phyloP scores from a whole-genome alignment of 2,888 invertebrate species.

The Ischnura elegans region DNA sequence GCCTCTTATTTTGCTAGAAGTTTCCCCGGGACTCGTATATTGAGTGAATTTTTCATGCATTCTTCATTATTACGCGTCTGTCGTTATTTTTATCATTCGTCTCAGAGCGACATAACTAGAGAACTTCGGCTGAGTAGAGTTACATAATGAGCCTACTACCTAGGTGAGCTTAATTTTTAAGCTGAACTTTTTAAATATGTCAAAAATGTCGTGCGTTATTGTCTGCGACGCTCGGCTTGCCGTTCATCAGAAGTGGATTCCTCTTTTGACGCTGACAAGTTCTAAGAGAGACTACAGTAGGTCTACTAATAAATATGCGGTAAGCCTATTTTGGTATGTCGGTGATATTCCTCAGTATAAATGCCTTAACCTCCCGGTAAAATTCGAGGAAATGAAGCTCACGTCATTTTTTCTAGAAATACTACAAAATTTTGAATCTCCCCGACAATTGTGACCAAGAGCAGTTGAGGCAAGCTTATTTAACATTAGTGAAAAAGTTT shows the following conservation, averaged over 20 bases:
- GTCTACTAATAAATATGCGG: neutral
- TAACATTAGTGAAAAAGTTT: constrained; percentile 87
- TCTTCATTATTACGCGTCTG: neutral
- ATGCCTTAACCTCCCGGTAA: neutral
- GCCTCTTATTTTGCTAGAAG: no score
- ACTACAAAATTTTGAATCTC: constrained; percentile 84
- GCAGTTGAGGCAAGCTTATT: constrained; percentile 85
- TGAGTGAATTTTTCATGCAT: neutral
- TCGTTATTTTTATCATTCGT: neutral
- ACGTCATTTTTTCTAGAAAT: constrained; percentile 80
- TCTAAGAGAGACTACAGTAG: neutral
- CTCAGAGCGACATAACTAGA: neutral
- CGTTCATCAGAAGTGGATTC: neutral
- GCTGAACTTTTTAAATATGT: neutral
- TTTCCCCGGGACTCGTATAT: neutral
- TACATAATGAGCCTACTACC: neutral
- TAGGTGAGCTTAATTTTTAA: neutral
- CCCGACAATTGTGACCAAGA: constrained; percentile 85
- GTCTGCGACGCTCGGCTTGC: neutral
- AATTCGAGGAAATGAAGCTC: no score
- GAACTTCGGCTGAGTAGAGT: neutral
- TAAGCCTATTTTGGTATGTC: neutral
- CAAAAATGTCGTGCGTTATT: neutral
- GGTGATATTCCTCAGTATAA: neutral
- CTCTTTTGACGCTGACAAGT: neutral